These are phyloP conservation scores for Macaria liturata DNA, from an alignment of 2,888 invertebrate species.

Conservation along the genomic window DNA sequence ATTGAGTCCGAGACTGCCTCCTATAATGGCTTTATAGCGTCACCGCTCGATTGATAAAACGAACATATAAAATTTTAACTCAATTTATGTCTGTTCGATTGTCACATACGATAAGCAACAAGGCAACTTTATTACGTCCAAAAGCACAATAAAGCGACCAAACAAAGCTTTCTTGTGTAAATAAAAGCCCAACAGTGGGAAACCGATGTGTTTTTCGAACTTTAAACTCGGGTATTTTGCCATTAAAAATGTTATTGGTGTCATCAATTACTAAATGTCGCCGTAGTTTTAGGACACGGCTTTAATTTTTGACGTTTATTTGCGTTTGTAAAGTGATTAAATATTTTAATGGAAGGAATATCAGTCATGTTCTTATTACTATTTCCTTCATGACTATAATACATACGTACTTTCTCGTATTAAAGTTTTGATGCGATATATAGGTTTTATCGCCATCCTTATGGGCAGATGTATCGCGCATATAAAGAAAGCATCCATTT, in stretches of 20 bases:
- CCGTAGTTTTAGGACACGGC: slow-evolving; percentile 62
- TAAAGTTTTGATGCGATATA: too few relatives aligned
- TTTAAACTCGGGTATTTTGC: slow-evolving; percentile 50
- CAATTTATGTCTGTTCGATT: slow-evolving; percentile 48
- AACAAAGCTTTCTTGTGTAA: slow-evolving; percentile 68
- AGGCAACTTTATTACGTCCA: slow-evolving; percentile 60
- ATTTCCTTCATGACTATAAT: too few relatives aligned
- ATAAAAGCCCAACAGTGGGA: slow-evolving; percentile 69
- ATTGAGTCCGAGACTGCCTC: background rate
- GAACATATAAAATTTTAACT: slow-evolving; percentile 44
- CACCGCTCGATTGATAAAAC: slow-evolving; percentile 32
- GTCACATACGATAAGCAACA: slow-evolving; percentile 49
- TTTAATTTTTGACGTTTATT: slow-evolving; percentile 74
- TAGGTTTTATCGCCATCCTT: too few relatives aligned
- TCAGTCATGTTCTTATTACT: background rate
- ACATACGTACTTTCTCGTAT: too few relatives aligned
- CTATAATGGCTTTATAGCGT: background rate
- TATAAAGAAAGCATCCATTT: too few relatives aligned
- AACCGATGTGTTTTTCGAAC: slow-evolving; percentile 42
- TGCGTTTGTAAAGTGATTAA: slow-evolving; percentile 27
- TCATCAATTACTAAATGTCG: slow-evolving; percentile 71
- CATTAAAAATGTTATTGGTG: slow-evolving; percentile 73
- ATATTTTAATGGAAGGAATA: slow-evolving; percentile 4
- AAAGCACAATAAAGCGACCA: slow-evolving; percentile 66
- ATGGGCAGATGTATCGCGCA: too few relatives aligned